A percentile compares a stretch with the other conserved stretches of the same genome.
Conservation (phyloP, 2,888 invertebrate species). For the Cryptus viduatorius region DNA sequence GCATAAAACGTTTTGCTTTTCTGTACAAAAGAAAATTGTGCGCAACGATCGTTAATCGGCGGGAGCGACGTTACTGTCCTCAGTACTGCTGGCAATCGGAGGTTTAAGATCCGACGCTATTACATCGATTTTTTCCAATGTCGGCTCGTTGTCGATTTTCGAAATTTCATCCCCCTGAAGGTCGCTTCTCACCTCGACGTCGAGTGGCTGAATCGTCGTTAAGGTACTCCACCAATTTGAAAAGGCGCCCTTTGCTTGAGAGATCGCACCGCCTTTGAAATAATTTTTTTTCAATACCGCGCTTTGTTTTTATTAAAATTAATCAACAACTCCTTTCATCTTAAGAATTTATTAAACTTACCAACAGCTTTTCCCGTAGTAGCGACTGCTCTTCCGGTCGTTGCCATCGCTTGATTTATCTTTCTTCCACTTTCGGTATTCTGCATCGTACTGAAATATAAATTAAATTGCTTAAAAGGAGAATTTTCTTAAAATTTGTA, state of each 20-base stretch:
- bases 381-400: slow-evolving; percentile 95
- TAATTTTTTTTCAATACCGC: slow-evolving; percentile 1
- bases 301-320: neutral
- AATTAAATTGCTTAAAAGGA: slow-evolving; percentile 23
- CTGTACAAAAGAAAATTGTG: slow-evolving; percentile 54
- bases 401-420: slow-evolving; percentile 96
- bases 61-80: slow-evolving; percentile 46
- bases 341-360: slow-evolving; percentile 80
- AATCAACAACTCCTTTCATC: slow-evolving; percentile 5
- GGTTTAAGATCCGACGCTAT: slow-evolving; percentile 53
- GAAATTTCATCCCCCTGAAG: slow-evolving; percentile 60
- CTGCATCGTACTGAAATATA: slow-evolving; percentile 93
- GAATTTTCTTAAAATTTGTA: neutral
- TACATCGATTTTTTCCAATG: neutral
- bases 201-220: slow-evolving; percentile 86
- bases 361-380: slow-evolving; percentile 91
- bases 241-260: slow-evolving; percentile 95
- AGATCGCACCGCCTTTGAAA: slow-evolving; percentile 91
- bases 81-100: slow-evolving; percentile 20
- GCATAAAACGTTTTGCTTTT: slow-evolving; percentile 41
- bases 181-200: slow-evolving; percentile 69
- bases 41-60: slow-evolving; percentile 59
- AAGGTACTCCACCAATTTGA: slow-evolving; percentile 94
- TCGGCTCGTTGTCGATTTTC: slow-evolving; percentile 52
- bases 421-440: slow-evolving; percentile 97